Evolutionary conservation across 2,888 invertebrate species (phyloP), one percentile per base, ranked within the genome.

Genomic region (Cataglyphis rosenhaueri): DNA sequence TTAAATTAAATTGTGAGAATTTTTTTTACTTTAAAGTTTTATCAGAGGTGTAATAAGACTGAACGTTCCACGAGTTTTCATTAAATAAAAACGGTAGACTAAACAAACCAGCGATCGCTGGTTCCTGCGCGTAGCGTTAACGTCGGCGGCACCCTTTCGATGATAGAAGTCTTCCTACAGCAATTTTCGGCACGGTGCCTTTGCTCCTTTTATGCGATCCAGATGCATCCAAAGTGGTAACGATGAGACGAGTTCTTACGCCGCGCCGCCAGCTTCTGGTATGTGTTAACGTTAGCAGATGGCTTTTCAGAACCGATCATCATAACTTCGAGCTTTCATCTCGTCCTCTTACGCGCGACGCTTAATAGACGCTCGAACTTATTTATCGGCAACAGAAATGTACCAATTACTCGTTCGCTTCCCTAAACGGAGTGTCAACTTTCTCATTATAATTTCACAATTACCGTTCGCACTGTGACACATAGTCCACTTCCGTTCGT

Each of bases 321-420:
- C 87, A 84, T 91, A 88, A 91, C 86, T 91, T 85, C 52, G 75
- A 84, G n/a, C 78, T 86, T 86, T 86, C 84, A 81, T 87, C 85
- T 84, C 61, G 18, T 21, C 25, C 41, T 38, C 75, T 32, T 65
- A 84, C 82, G 83, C 85, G 86, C 84, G 57, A 68, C 35, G 55
- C 85, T 84, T 89, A 90, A 91, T 90, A 89, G 86, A 87, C 83
- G 81, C 84, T 84, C 83, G 78, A 57, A 82, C 85, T 91, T 92
- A 92, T 92, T 92, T 92, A 92, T 92, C 88, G 90, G 79, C 79
- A 92, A 90, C 91, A 89, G 92, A 91, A 87, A 85, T 71, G 65
- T 85, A 64, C 83, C 83, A 90, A 90, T 91, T 87, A 88, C 84
- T 59, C 62, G 81, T 84, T 62, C 83, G 78, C 81, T 82, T 66